A percentile compares a stretch with the other conserved stretches of the same genome.
Conservation (phyloP, 2,888 invertebrate species). For the Linnaemya tessellans region DNA sequence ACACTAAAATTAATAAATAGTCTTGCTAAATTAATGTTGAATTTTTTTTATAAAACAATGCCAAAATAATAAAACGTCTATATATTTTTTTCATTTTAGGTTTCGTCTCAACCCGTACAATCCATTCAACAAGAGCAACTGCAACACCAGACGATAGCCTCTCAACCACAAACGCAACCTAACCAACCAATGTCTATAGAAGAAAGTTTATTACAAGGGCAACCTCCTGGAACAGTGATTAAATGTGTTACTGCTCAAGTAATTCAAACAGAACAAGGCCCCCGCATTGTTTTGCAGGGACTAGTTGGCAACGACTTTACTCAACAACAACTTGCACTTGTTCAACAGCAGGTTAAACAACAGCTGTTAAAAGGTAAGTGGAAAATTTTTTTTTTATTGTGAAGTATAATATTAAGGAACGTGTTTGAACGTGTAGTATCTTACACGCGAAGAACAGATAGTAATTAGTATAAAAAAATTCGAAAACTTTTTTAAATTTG, state of each 20-base stretch:
- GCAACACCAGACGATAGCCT: conserved; percentile 73
- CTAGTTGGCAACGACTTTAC: conserved; percentile 92
- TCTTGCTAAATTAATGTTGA: too few relatives aligned
- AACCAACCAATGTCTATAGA: conserved; percentile 84
- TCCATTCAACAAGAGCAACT: conserved; percentile 64
- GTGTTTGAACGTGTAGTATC: too few relatives aligned
- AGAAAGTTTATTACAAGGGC: conserved; percentile 89
- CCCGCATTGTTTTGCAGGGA: conserved; percentile 93
- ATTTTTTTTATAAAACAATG: too few relatives aligned
- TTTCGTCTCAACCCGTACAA: conserved; percentile 42
- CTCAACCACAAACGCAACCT: conserved; percentile 64
- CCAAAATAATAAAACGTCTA: too few relatives aligned
- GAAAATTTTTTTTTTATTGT: too few relatives aligned
- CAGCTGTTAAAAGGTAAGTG: conserved; percentile 91
- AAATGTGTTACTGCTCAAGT: conserved; percentile 95
- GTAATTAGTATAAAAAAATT: too few relatives aligned
- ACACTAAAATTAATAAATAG: background rate
- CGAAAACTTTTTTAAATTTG: too few relatives aligned
- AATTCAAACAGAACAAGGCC: conserved; percentile 92
- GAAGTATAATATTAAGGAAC: too few relatives aligned
- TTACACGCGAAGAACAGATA: too few relatives aligned
- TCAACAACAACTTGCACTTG: conserved; percentile 90
- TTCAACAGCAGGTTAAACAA: conserved; percentile 95
- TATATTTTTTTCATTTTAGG: conserved; percentile 31
- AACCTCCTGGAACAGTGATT: conserved; percentile 93